Evolutionary conservation across 2,113 vertebrate species (phyloP), one percentile per base, ranked within the genome.

Genomic region (Isichthys henryi): DNA sequence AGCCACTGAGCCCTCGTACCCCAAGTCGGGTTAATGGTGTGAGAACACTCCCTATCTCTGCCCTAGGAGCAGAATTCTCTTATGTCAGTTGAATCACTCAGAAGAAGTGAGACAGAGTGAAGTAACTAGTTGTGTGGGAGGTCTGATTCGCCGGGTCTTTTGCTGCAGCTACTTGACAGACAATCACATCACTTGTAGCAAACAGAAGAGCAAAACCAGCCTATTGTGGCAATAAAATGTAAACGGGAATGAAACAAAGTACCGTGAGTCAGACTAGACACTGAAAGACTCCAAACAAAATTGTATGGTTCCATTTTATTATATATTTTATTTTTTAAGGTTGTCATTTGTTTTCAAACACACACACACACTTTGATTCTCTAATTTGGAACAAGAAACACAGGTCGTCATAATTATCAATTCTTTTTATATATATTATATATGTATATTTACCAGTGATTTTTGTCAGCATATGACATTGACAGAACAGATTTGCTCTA

Each of bases 381-480:
- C 92, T 93, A 93, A 93, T 90, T 93, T 27, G 74, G 93, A 93
- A 93, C 92, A 90, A 91, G 92, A 91, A 93, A 93, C 91, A 93
- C 93, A 92, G 90, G 90, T 92, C 90, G 91, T 91, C 90, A 91
- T 92, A 93, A 94, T 93, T 92, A 93, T 92, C 92, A 91, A 94
- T 95, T 96, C 95, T 94, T 95, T 95, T 95, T 96, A 96, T 95
- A 96, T 96, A 95, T 96, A 93, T 95, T 52, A 86, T 88, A 88
- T 91, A 91, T 93, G 92, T 92, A 91, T 90, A 53, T 90, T 84
- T 89, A 88, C 88, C 91, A 94, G 95, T 95, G 94, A 96, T 96
- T 95, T 95, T 96, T 95, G 95, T 96, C 95, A 95, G 94, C 95
- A 96, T 96, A 95, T 96, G 95, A 96, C 95, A 96, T 95, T 96